Evolutionary conservation across 2,888 invertebrate species (phyloP), one percentile per base, ranked within the genome.

Genomic region (Temnothorax rugatulus): DNA sequence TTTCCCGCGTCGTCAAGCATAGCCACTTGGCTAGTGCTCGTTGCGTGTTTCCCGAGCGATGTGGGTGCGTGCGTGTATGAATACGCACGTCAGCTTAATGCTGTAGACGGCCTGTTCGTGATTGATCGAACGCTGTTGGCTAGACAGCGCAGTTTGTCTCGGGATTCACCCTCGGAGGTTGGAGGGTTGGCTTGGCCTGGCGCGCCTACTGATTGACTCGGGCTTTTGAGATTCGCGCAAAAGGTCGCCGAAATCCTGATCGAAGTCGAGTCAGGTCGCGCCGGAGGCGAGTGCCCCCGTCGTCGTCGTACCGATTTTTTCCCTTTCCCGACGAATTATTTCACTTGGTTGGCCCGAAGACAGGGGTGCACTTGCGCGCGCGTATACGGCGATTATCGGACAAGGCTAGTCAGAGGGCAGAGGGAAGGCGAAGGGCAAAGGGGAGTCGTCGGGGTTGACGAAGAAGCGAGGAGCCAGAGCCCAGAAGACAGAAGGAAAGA

Each of bases 121-220:
- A 90, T 91, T 89, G 91, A 91, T 91, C 91, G 89, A 84, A 79
- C 77, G 34, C 34, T 71, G 52, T 63, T 59, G 82, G 82, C 85
- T 74, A 81, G 85, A 83, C 86, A 85, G 86, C 74, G 86, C 86
- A 87, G 90, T 90, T 88, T 86, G 86, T 86, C 87, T 85, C 85
- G 84, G 77, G 74, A 66, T 76, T 79, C 75, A 68, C 64, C 82
- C 69, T 7, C 71, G 9, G 64, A 79, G 90, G 64, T 63, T 83
- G 74, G 86, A 57, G 85, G 85, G 83, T 64, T 82, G 86, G 57
- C 54, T 54, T n/a, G 76, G 63, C 57, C 82, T 73, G 64, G 74
- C 77, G 87, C 63, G 86, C 52, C 77, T 38, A 61, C 71, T 63
- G 87, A 83, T 84, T 84, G 87, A 71, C 52, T 74, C 66, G 34